Evolutionary conservation across 2,113 vertebrate species (phyloP).

Genomic region (Pipa parva): DNA sequence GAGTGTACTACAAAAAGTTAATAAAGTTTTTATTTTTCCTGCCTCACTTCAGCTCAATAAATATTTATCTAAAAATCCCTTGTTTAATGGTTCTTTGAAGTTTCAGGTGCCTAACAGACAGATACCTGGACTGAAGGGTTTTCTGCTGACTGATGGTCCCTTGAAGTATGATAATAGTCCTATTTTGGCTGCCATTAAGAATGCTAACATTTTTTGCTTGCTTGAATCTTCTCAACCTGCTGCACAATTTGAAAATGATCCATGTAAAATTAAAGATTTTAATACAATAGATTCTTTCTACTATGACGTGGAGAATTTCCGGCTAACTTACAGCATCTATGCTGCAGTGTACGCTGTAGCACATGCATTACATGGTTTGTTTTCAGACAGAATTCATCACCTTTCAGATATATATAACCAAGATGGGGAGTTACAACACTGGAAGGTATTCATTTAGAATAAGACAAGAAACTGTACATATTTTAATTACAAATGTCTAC

Average conservation of each 20-base stretch:
- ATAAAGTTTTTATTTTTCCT: neutral
- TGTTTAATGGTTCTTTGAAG: neutral
- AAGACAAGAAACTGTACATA: too few species aligned
- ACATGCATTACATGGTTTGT: neutral
- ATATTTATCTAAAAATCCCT: neutral
- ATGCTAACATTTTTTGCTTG: neutral
- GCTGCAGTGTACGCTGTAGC: neutral
- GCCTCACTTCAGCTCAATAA: neutral
- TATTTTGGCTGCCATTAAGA: neutral
- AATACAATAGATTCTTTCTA: neutral
- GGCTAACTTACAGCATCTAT: neutral
- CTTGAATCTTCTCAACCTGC: neutral
- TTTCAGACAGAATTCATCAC: neutral
- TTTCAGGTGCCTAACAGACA: neutral
- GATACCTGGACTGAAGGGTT: neutral
- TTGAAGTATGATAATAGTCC: neutral
- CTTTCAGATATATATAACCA: too few species aligned
- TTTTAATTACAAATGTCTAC: too few species aligned
- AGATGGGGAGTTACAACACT: too few species aligned
- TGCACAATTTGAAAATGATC: neutral
- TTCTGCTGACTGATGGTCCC: neutral
- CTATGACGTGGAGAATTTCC: neutral
- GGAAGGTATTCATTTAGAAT: too few species aligned
- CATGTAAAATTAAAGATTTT: neutral
- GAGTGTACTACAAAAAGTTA: neutral